A percentile compares a stretch with the other conserved stretches of the same genome.
These are phyloP conservation scores for Sialis lutaria DNA, from an alignment of 2,888 invertebrate species.

Conservation along the genomic window DNA sequence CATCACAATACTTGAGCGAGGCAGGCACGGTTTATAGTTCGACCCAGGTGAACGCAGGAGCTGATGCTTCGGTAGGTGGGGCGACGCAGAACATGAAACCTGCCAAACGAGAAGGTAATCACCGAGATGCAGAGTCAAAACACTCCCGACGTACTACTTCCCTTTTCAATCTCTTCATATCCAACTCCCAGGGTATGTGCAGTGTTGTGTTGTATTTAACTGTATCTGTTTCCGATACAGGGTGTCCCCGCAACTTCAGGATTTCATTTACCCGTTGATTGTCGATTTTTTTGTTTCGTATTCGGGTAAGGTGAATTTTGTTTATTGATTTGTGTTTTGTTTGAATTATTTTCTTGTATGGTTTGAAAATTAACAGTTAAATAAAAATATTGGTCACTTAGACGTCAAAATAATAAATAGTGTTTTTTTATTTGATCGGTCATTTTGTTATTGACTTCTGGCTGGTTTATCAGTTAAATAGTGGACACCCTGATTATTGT, in stretches of 20 bases:
- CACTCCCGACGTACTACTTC: conserved; percentile 85
- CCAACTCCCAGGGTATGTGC: conserved; percentile 77
- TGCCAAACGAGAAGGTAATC: conserved; percentile 47
- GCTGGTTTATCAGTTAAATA: too few species aligned
- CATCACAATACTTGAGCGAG: conserved; percentile 1
- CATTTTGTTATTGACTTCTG: too few species aligned
- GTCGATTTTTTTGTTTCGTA: neutral
- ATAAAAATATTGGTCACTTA: too few species aligned
- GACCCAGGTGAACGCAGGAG: neutral
- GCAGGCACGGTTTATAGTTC: neutral
- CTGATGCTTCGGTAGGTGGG: conserved; percentile 19
- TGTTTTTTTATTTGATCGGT: too few species aligned
- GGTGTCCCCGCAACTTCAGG: neutral
- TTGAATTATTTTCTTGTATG: too few species aligned
- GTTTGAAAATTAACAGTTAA: too few species aligned
- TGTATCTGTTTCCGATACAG: neutral
- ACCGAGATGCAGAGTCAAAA: conserved; percentile 39
- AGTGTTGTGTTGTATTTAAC: neutral
- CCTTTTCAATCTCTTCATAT: conserved; percentile 88
- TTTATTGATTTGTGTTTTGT: too few species aligned
- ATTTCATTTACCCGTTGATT: neutral
- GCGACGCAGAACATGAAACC: conserved; percentile 24
- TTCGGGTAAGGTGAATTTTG: neutral
- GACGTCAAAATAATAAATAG: too few species aligned
- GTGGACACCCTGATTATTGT: too few species aligned